phyloP scores from a whole-genome alignment of 2,888 invertebrate species.

The Drosophila fungiperda region DNA sequence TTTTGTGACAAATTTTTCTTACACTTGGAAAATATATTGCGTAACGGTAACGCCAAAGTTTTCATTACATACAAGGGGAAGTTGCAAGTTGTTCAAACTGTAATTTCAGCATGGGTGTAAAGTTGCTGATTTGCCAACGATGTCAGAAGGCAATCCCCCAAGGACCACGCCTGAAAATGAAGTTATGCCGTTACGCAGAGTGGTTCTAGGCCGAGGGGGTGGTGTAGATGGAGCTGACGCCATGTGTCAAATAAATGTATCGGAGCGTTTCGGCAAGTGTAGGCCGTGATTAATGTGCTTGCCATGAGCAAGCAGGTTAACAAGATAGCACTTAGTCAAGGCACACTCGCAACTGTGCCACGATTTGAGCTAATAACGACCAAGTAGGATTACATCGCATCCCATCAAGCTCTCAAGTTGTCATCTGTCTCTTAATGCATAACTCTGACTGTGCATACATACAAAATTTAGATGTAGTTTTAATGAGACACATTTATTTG shows the following conservation, averaged over 20 bases:
- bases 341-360: slow-evolving; percentile 45
- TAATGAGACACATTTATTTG: slow-evolving; percentile 20
- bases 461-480: slow-evolving; percentile 8
- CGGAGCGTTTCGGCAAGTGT: slow-evolving; percentile 38
- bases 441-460: slow-evolving; percentile 7
- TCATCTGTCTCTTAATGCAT: neutral
- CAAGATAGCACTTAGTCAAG: slow-evolving; percentile 51
- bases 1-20: slow-evolving; percentile 65
- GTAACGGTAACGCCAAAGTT: slow-evolving; percentile 66
- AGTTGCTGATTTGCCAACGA: slow-evolving; percentile 59
- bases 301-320: slow-evolving; percentile 48
- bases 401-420: slow-evolving; percentile 1
- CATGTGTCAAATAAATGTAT: slow-evolving; percentile 38
- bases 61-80: slow-evolving; percentile 34
- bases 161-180: neutral
- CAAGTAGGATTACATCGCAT: slow-evolving; percentile 17
- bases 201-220: neutral
- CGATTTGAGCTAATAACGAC: slow-evolving; percentile 46
- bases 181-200: neutral
- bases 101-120: slow-evolving; percentile 54
- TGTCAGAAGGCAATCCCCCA: slow-evolving; percentile 28
- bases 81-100: slow-evolving; percentile 31
- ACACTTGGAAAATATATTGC: slow-evolving; percentile 58
- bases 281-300: slow-evolving; percentile 51
- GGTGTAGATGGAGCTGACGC: neutral